Evolutionary conservation across 2,797 vertebrate species (phyloP).

Genomic region (Aulostomus chinensis): DNA sequence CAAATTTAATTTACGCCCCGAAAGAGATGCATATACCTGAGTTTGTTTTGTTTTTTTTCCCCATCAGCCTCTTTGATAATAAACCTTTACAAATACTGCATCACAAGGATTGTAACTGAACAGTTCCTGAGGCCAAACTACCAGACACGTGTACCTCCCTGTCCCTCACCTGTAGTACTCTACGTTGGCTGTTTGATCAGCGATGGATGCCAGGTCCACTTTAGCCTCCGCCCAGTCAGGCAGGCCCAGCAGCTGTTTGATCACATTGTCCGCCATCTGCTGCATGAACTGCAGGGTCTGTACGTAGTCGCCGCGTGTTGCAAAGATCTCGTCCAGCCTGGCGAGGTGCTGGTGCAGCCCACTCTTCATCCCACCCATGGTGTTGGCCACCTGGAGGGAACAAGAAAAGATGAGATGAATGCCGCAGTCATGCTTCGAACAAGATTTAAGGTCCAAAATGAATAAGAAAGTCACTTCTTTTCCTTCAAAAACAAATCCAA

Average conservation of each 20-base stretch:
- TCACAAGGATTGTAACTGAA: no score
- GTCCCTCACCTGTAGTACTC: slow-evolving; percentile 90
- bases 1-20: no score
- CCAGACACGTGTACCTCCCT: background rate
- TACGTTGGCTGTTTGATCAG: slow-evolving; percentile 68
- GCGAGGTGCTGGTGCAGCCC: slow-evolving; percentile 87
- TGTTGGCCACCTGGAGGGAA: slow-evolving; percentile 81
- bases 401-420: background rate
- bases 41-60: no score
- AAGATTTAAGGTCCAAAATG: no score
- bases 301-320: slow-evolving; percentile 85
- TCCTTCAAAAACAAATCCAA: no score
- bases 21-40: no score
- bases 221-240: slow-evolving; percentile 83
- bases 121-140: no score
- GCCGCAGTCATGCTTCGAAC: no score
- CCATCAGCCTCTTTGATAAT: no score
- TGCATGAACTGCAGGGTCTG: slow-evolving; percentile 90
- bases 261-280: slow-evolving; percentile 85
- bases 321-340: slow-evolving; percentile 89
- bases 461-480: no score
- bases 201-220: slow-evolving; percentile 79
- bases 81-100: no score
- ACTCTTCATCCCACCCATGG: slow-evolving; percentile 83
- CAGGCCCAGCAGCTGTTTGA: slow-evolving; percentile 87